A percentile compares a stretch with the other conserved stretches of the same genome.
Conservation (phyloP, 2,797 vertebrate genomes). For the Octomys mimax region DNA sequence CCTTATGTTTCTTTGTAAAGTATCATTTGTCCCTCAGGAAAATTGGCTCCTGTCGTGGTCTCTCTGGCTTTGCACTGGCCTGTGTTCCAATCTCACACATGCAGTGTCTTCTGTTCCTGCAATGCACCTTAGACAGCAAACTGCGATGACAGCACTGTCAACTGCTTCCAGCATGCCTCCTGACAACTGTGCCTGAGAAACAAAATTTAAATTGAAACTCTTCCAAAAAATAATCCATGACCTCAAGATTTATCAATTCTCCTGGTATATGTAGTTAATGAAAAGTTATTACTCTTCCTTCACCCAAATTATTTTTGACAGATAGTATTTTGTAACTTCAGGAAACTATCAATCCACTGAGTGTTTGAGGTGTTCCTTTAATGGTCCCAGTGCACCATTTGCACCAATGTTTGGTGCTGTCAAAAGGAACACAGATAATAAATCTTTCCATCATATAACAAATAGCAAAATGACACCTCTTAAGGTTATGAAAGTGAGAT, state of each 20-base stretch:
- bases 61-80: neutral
- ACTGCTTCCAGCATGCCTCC: constrained; percentile 47
- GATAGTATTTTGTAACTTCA: constrained; percentile 79
- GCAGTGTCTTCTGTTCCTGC: accelerated
- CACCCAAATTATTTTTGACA: constrained; percentile 81
- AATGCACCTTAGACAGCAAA: accelerated
- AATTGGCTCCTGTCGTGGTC: accelerated
- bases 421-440: constrained; percentile 51
- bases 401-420: constrained; percentile 66
- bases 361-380: constrained; percentile 77
- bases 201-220: constrained; percentile 79
- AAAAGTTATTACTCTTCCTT: constrained; percentile 72
- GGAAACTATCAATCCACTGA: constrained; percentile 64
- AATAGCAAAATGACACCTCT: constrained; percentile 50
- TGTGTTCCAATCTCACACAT: neutral
- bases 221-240: constrained; percentile 63
- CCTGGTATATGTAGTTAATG: constrained; percentile 66
- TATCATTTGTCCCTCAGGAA: neutral
- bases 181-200: constrained; percentile 60
- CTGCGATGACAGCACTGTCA: neutral
- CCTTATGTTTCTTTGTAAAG: neutral
- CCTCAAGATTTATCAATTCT: constrained; percentile 72
- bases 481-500: constrained; percentile 14
- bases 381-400: constrained; percentile 62
- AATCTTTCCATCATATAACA: constrained; percentile 38